Conservation (phyloP, 1,140 invertebrate species). For the Lepidurus couesii region DNA sequence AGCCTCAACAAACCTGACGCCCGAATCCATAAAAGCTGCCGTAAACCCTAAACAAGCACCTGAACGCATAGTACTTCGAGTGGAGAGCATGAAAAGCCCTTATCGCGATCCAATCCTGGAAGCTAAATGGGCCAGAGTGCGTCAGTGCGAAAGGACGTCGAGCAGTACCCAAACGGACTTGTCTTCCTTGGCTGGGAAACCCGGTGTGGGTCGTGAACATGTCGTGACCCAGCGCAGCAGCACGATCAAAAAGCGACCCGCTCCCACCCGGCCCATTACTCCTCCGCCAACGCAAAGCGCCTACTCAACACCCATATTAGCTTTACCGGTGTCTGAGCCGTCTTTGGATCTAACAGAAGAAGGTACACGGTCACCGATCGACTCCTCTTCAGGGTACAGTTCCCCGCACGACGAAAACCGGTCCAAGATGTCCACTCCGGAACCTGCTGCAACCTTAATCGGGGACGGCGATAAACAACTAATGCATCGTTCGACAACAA, state of each 20-base stretch:
- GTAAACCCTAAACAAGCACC: neutral
- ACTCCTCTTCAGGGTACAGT: constrained; percentile 33
- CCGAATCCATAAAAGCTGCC: neutral
- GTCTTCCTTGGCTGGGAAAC: neutral
- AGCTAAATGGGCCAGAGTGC: constrained; percentile 12
- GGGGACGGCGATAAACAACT: neutral
- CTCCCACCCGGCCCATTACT: constrained; percentile 15
- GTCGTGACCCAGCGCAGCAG: neutral
- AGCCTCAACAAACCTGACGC: neutral
- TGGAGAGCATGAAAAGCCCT: constrained; percentile 30
- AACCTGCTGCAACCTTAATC: constrained; percentile 3
- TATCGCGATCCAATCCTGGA: neutral
- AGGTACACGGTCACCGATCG: constrained; percentile 23
- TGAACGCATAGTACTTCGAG: constrained; percentile 27
- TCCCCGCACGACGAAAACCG: constrained; percentile 27
- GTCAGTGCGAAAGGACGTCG: constrained; percentile 26
- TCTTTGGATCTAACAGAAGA: neutral
- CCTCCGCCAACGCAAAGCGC: constrained; percentile 11
- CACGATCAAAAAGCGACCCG: constrained; percentile 2
- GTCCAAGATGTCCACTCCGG: constrained; percentile 33
- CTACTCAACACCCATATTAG: neutral
- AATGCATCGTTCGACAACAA: neutral
- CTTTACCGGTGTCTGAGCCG: neutral
- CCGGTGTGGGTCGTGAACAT: neutral
- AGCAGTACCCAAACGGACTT: constrained; percentile 32